phyloP scores from a whole-genome alignment of 2,797 vertebrate genomes.

The Ciconia nigra region DNA sequence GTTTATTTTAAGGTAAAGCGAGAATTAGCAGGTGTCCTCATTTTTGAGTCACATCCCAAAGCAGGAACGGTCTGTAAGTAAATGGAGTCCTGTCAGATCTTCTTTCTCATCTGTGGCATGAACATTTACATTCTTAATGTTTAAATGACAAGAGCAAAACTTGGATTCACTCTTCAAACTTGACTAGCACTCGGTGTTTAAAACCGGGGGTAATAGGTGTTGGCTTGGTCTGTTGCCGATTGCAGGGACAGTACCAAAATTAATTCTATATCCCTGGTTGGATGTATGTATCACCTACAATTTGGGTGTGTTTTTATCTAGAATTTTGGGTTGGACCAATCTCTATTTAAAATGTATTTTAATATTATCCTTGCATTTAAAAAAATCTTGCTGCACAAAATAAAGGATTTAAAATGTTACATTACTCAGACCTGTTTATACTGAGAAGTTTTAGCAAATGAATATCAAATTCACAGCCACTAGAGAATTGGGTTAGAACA shows the following conservation, averaged over 20 bases:
- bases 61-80: constrained; percentile 97
- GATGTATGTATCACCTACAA: neutral
- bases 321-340: neutral
- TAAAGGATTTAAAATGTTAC: neutral
- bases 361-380: neutral
- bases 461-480: neutral
- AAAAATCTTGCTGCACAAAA: neutral
- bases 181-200: neutral
- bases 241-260: neutral
- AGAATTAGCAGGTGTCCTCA: constrained; percentile 92
- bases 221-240: neutral
- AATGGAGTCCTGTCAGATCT: neutral
- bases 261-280: neutral
- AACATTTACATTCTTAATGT: neutral
- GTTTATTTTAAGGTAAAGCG: constrained; percentile 87
- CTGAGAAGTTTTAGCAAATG: neutral
- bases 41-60: constrained; percentile 96
- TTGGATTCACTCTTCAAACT: neutral
- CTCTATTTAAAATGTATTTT: neutral
- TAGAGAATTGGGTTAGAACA: neutral
- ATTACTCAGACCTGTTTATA: neutral
- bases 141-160: neutral
- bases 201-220: neutral
- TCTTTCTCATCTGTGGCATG: neutral
- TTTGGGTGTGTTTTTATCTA: neutral